Conservation (phyloP, 2,888 invertebrate species). For the Chloroclystis v-ata region DNA sequence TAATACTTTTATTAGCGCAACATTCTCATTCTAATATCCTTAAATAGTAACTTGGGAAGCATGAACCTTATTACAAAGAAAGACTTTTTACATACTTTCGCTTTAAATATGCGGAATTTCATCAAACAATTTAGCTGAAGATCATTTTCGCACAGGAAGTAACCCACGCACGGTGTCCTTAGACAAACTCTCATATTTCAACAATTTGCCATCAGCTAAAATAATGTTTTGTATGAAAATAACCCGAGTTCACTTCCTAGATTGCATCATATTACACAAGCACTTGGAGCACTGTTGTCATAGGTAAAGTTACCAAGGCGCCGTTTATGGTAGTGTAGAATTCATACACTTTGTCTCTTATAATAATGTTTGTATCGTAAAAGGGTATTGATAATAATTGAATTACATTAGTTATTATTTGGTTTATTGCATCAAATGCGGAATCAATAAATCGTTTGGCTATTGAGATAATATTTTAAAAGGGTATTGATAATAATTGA, state of each 20-base stretch:
- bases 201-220: constrained; percentile 24
- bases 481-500: constrained; percentile 18
- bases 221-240: constrained; percentile 14
- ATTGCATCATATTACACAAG: constrained; percentile 32
- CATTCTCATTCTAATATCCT: no score
- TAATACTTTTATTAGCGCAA: no score
- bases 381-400: constrained; percentile 19
- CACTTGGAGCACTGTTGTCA: constrained; percentile 17
- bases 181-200: constrained; percentile 10
- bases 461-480: no score
- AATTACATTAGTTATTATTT: constrained; percentile 11
- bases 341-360: constrained; percentile 21
- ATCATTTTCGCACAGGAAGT: neutral
- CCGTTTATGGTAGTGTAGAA: constrained; percentile 19
- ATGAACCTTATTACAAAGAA: no score
- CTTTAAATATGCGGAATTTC: no score
- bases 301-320: constrained; percentile 10
- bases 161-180: neutral
- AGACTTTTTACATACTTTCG: no score
- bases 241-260: constrained; percentile 31
- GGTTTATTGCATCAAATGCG: constrained; percentile 12
- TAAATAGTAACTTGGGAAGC: no score
- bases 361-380: constrained; percentile 8
- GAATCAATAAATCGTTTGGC: no score
- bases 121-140: no score